Percentiles rank a stretch among this genome's conserved stretches.
phyloP scores from a whole-genome alignment of 37 sponge, comb jelly and placozoan genomes.

The Spongia lamella region DNA sequence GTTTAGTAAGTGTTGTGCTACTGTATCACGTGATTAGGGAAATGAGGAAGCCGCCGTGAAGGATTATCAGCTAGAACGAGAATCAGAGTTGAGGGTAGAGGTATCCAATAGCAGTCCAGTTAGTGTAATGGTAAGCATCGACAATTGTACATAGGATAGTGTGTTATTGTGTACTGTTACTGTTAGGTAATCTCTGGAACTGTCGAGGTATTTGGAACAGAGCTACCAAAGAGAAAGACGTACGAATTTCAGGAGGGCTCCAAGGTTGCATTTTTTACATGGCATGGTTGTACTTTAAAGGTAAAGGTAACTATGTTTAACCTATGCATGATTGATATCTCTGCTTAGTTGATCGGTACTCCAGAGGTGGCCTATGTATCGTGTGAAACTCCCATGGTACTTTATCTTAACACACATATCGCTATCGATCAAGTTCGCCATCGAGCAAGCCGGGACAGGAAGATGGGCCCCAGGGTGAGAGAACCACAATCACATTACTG shows the following conservation, averaged over 20 bases:
- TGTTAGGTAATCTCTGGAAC: slow-evolving; percentile 68
- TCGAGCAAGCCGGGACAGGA: slow-evolving; percentile 49
- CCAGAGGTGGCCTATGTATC: slow-evolving; percentile 74
- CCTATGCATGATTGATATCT: neutral
- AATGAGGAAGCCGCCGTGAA: slow-evolving; percentile 29
- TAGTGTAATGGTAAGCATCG: slow-evolving; percentile 20
- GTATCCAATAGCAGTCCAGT: slow-evolving; percentile 37
- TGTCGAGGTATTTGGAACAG: slow-evolving; percentile 96
- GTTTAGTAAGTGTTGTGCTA: too few relatives aligned
- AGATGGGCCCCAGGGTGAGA: slow-evolving; percentile 73
- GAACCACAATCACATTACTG: neutral
- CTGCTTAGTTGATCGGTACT: slow-evolving; percentile 57
- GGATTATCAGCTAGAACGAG: slow-evolving; percentile 65
- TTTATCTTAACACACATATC: slow-evolving; percentile 84
- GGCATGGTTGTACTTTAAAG: slow-evolving; percentile 73
- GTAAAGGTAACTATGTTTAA: neutral
- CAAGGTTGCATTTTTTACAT: slow-evolving; percentile 88
- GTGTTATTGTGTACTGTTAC: neutral
- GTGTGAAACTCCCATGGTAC: slow-evolving; percentile 86
- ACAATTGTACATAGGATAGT: neutral
- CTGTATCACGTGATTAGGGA: neutral
- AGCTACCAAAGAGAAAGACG: slow-evolving; percentile 69
- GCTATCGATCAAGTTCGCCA: slow-evolving; percentile 83
- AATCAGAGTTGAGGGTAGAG: slow-evolving; percentile 86
- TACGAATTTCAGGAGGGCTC: slow-evolving; percentile 52